Evolutionary conservation across 2,888 invertebrate species (phyloP), one percentile per base, ranked within the genome.

Genomic region (Ceriagrion tenellum): DNA sequence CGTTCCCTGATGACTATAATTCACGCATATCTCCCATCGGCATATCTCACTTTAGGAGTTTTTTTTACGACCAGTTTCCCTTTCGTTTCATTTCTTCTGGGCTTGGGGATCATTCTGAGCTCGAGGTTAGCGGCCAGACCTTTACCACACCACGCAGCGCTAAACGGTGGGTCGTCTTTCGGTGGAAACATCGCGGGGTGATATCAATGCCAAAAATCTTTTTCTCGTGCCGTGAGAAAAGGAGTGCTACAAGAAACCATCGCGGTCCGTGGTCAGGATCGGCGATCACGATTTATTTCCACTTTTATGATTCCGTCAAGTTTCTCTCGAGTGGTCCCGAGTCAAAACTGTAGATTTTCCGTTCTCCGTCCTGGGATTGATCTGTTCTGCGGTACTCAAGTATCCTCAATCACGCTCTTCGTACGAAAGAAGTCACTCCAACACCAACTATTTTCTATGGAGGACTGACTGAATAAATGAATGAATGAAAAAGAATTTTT

Each of bases 41-140:
- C 18, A 81, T 81, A 26, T 81, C 13, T 18, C 81, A 69, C 69
- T 8, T 0, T 23, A 6, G 6, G 10, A 2, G 16, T 1, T 20
- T 26, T 69, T 81, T 30, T 81, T 81, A 81, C 81, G 30, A 81
- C 81, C 81, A 30, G 81, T 81, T 81, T 81, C 81, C 81, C 81
- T 81, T 81, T 69, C 69, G 26, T 69, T 69, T 26, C 69, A 26
- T 69, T 26, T 69, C 35, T 26, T 30, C 81, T 16, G 81, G 30
- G 30, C 16, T 69, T 69, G 4, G 69, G 81, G 6, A 35, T 81
- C 30, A 16, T 81, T 81, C 81, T 81, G 35, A 35, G 12, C 35
- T 35, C 35, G 81, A 30, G 81, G 35, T 35, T n/a, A 35, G 81
- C 81, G 26, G 35, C 18, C n/a, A 13, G 81, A 35, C 16, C 16